A percentile compares a stretch with the other conserved stretches of the same genome.
These are phyloP conservation scores for Paramacrobiotus metropolitanus DNA, from an alignment of 1,140 invertebrate genomes.

Conservation along the genomic window DNA sequence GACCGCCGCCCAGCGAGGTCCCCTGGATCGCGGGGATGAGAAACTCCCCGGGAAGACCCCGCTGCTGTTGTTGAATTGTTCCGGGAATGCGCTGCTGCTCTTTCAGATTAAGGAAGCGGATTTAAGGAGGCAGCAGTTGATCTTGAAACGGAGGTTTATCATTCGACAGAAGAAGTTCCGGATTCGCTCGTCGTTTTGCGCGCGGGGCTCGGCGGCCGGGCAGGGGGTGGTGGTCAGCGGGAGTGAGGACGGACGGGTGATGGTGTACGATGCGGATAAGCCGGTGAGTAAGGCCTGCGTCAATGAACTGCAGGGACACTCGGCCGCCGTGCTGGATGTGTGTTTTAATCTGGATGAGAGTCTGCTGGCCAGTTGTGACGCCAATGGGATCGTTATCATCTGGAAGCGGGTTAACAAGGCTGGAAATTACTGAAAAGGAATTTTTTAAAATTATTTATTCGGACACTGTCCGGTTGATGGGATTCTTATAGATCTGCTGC, in stretches of 20 bases:
- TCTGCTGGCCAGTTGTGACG: conserved; percentile 55
- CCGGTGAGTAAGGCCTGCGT: conserved; percentile 40
- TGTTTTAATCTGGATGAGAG: conserved; percentile 73
- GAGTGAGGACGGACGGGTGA: conserved; percentile 60
- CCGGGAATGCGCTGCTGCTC: conserved; percentile 44
- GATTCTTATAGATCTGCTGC: too few species aligned
- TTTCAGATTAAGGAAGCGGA: conserved; percentile 17
- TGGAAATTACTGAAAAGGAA: too few species aligned
- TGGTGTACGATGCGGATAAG: conserved; percentile 49
- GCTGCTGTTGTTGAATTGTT: conserved; percentile 50
- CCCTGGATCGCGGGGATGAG: too few species aligned
- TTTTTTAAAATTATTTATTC: too few species aligned
- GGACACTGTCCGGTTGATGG: too few species aligned
- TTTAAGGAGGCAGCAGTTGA: conserved; percentile 11
- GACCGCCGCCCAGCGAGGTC: too few species aligned
- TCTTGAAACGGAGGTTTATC: conserved; percentile 36
- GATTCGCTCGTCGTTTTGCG: conserved; percentile 56
- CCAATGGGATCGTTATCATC: conserved; percentile 56
- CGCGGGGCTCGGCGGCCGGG: conserved; percentile 47
- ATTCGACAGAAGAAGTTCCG: conserved; percentile 34
- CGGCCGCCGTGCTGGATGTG: conserved; percentile 50
- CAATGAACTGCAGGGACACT: conserved; percentile 60
- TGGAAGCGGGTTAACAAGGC: conserved; percentile 37
- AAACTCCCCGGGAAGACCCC: conserved; percentile 36
- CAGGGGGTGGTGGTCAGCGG: conserved; percentile 56